Evolutionary conservation across 2,888 invertebrate genomes (phyloP), one percentile per base, ranked within the genome.

Genomic region (Fragum whitleyi): DNA sequence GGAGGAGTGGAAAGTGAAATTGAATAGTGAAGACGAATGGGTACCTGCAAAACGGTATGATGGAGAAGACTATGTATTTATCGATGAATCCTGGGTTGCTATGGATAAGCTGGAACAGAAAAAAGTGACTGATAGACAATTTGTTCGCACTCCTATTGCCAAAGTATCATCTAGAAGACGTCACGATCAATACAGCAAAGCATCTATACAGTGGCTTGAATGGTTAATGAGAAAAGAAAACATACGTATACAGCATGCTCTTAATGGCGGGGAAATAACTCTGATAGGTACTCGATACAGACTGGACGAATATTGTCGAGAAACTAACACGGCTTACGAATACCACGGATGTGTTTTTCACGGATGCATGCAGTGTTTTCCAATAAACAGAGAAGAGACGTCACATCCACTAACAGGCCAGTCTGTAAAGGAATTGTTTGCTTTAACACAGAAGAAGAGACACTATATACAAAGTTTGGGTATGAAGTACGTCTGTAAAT

Each of bases 1-100:
- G n/a, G 81, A 84, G 65, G 62, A 72, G 14, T 79, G 70, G 70
- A 59, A 61, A 62, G 76, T 81, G 6, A 74, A 80, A 62, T 14
- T 82, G 9, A 39, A 42, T 28, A 47, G 39, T n/a, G 70, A 62
- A 11, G 36, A 71, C n/a, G n/a, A n/a, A n/a, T n/a, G n/a, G n/a
- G n/a, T n/a, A n/a, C n/a, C n/a, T n/a, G n/a, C n/a, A n/a, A 9
- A 36, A 70, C 16, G 77, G 83, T 77, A 65, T 32, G 2, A 74
- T 71, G 16, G 74, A 67, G 0, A 57, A 62, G 67, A n/a, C 57
- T n/a, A n/a, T n/a, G n/a, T n/a, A 6, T 39, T 51, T n/a, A 74
- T 74, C 19, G 77, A 74, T 19, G 28, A 77, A 39, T 21, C 74
- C 2, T 28, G 28, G 5, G 65, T 80, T 21, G 67, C 39, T 68